Conservation (phyloP, 2,113 vertebrate species). For the Sclerurus mexicanus region DNA sequence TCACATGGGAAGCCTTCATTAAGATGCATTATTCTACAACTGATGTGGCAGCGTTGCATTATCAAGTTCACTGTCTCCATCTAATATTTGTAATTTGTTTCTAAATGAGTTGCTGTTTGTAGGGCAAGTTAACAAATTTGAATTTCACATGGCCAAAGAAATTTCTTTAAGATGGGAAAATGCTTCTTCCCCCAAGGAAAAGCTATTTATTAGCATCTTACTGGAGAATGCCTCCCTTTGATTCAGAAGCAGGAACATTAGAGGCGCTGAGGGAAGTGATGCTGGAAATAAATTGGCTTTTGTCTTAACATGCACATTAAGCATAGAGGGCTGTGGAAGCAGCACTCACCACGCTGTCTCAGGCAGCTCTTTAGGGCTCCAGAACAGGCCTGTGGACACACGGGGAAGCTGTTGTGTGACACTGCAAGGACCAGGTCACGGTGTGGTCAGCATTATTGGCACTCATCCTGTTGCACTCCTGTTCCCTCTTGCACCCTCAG, state of each 20-base stretch:
- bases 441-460: background rate
- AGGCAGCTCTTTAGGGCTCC: background rate
- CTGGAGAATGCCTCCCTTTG: slow-evolving; percentile 32
- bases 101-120: slow-evolving; percentile 73
- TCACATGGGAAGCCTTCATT: slow-evolving; percentile 81
- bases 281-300: slow-evolving; percentile 28
- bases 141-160: slow-evolving; percentile 60
- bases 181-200: slow-evolving; percentile 60
- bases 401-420: background rate
- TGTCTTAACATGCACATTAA: background rate
- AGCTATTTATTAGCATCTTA: slow-evolving; percentile 37
- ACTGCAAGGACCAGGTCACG: background rate
- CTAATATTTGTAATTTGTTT: slow-evolving; percentile 78
- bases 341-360: background rate
- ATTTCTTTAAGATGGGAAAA: slow-evolving; percentile 57
- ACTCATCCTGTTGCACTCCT: background rate
- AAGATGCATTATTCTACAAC: slow-evolving; percentile 78
- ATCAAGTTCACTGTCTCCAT: slow-evolving; percentile 54
- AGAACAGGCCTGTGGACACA: background rate
- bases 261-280: background rate
- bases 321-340: background rate
- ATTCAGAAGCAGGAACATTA: slow-evolving; percentile 21
- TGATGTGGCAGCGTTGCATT: slow-evolving; percentile 61
- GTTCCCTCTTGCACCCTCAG: background rate
- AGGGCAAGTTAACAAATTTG: slow-evolving; percentile 67